These are phyloP conservation scores for Grantiella picta DNA, from an alignment of 2,113 vertebrate species.

Conservation along the genomic window DNA sequence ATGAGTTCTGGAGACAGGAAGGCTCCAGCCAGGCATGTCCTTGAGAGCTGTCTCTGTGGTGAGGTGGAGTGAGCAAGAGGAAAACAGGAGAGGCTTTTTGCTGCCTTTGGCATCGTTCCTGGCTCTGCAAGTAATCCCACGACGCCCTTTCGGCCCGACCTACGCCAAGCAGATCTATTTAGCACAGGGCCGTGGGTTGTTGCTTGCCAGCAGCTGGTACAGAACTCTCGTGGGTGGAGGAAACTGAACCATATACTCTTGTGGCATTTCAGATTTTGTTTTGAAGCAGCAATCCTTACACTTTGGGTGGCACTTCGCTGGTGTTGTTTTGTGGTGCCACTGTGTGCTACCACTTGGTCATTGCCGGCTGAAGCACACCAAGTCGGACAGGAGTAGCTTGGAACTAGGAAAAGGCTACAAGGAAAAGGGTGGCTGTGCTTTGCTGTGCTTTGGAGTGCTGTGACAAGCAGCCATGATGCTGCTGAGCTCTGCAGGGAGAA, in stretches of 20 bases:
- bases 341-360: neutral
- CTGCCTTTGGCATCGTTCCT: conserved; percentile 17
- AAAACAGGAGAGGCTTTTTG: neutral
- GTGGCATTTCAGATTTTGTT: neutral
- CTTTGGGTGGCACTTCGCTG: neutral
- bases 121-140: neutral
- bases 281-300: neutral
- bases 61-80: neutral
- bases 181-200: neutral
- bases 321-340: neutral
- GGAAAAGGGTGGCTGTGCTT: neutral
- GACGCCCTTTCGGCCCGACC: neutral
- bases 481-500: neutral
- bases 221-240: neutral
- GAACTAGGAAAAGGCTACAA: neutral
- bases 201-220: neutral
- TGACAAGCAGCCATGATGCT: conserved; percentile 3
- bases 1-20: neutral
- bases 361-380: neutral
- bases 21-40: neutral
- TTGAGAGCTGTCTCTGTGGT: neutral
- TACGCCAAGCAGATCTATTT: neutral
- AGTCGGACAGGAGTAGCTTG: neutral
- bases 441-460: neutral
- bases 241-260: neutral